Base-by-base conservation (phyloP, 2,797 vertebrate genomes). In the Macropodus opercularis region DNA sequence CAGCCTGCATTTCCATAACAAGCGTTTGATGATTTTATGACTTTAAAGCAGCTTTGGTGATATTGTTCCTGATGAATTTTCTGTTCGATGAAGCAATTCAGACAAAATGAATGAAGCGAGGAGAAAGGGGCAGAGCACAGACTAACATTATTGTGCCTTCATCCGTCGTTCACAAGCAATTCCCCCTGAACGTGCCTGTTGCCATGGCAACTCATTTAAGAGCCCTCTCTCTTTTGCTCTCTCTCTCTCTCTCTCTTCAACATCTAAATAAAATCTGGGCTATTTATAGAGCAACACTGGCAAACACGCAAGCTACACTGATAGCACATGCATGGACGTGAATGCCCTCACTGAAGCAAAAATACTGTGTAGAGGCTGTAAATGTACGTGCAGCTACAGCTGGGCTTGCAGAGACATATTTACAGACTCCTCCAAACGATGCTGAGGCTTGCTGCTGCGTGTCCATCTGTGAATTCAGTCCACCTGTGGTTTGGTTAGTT, bases 181-280 rank as follows among this genome's bases (percentile, higher is more conserved):
- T 76, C 80, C 77, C 66, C 77, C 69, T 10, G 87, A 88, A 90
- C 71, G 86, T 90, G 89, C 87, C 89, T 88, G 92, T 93, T 93
- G 89, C 91, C 85, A 93, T 91, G 85, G 89, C 81, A 92, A 93
- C 91, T 54, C 78, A 77, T 84, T 85, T 79, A 73, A 69, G 80
- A 82, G 72, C 69, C 29, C 69, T 40, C 63, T 58, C 46, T 56
- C 41, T 63, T 41, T 58, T 27, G 53, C 58, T 47, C 56, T 36
- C 35, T 44, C 48, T 48, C 35, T 32, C 47, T 21, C 31, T 53
- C 51, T 76, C 57, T 52, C 63, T 67, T 72, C 69, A 78, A 87
- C 86, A 84, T 91, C 88, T 90, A 91, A 91, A 92, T 91, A 92
- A 91, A 91, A 89, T 91, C 80, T 56, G 0, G 54, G 76, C 85